Evolutionary conservation across 2,888 invertebrate species (phyloP).

Genomic region (Caenorhabditis macrosperma): DNA sequence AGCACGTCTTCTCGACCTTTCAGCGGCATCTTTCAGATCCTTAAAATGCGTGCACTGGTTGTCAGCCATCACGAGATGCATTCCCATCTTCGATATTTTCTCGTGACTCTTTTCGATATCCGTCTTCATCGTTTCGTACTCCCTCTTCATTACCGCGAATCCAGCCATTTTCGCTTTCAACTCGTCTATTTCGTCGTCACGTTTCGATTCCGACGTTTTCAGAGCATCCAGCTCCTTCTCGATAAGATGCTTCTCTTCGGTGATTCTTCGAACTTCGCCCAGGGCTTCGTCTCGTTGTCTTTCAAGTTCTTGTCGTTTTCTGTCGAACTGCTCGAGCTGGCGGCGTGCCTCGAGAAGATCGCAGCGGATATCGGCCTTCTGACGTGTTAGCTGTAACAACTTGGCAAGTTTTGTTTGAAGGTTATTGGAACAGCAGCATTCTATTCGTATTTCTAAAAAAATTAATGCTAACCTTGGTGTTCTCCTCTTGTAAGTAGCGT

Average conservation of each 20-base stretch:
- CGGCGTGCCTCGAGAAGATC: conserved; percentile 46
- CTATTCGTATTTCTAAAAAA: not conserved
- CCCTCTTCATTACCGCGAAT: conserved; percentile 15
- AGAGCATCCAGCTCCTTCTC: conserved; percentile 18
- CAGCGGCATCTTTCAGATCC: conserved; percentile 28
- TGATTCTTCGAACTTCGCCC: conserved; percentile 1
- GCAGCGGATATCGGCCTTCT: conserved; percentile 58
- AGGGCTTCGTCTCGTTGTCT: conserved; percentile 25
- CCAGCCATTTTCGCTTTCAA: conserved; percentile 12
- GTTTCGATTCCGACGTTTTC: not conserved
- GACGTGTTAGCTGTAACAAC: conserved; percentile 30
- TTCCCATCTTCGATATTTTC: conserved; percentile 10
- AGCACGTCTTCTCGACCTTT: conserved; percentile 33
- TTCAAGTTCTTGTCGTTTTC: conserved; percentile 21
- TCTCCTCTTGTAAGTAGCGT: conserved; percentile 58
- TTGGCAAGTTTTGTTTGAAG: not conserved
- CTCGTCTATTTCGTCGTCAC: conserved; percentile 37
- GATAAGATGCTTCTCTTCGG: not conserved
- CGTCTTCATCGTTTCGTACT: conserved; percentile 27
- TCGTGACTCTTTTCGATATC: conserved; percentile 33
- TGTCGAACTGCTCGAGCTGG: conserved; percentile 1
- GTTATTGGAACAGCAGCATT: not conserved
- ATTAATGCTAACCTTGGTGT: conserved; percentile 49
- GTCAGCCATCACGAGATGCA: conserved; percentile 37
- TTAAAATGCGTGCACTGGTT: conserved; percentile 33